phyloP scores from a whole-genome alignment of 2,888 invertebrate species.

The Plebejus melissa region DNA sequence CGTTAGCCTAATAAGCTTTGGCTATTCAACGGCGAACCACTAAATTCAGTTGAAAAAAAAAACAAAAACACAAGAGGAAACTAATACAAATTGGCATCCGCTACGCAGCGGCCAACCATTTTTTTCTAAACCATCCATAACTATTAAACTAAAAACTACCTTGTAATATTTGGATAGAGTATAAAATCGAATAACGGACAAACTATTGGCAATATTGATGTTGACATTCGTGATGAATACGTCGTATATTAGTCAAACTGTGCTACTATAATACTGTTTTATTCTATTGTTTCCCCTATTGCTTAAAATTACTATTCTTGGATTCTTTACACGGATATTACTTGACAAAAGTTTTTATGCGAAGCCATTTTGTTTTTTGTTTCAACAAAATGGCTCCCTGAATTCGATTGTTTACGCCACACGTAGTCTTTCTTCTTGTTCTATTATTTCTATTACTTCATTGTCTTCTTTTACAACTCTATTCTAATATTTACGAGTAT shows the following conservation, averaged over 20 bases:
- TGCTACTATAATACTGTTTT: slow-evolving; percentile 16
- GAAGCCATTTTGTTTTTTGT: neutral
- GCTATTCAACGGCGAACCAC: neutral
- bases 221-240: slow-evolving; percentile 24
- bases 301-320: neutral
- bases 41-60: neutral
- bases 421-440: neutral
- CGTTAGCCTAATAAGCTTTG: slow-evolving; percentile 10
- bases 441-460: slow-evolving; percentile 12
- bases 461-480: neutral
- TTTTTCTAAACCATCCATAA: neutral
- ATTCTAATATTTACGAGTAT: slow-evolving; percentile 5
- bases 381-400: slow-evolving; percentile 8
- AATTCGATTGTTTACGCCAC: slow-evolving; percentile 8
- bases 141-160: neutral
- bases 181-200: neutral
- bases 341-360: neutral
- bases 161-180: neutral
- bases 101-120: slow-evolving; percentile 1
- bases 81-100: slow-evolving; percentile 25
- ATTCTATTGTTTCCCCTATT: slow-evolving; percentile 9
- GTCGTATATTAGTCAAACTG: slow-evolving; percentile 13
- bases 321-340: slow-evolving; percentile 12
- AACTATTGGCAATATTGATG: slow-evolving; percentile 10
- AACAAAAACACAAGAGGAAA: slow-evolving; percentile 17